Evolutionary conservation across 2,113 vertebrate genomes (phyloP).

Genomic region (Coreoperca whiteheadi): DNA sequence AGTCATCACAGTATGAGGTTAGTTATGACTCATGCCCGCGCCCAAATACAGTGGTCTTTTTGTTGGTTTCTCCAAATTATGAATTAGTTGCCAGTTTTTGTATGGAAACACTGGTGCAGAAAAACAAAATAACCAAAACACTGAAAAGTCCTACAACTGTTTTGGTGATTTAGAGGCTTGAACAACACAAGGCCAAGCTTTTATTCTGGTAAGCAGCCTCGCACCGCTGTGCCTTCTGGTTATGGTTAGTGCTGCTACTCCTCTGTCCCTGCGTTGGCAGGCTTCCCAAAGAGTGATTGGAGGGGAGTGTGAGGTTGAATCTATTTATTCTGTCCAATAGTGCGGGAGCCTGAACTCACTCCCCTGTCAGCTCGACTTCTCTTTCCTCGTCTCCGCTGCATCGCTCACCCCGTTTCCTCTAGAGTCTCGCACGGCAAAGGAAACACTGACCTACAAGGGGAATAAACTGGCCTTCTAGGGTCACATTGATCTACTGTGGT

Average conservation of each 20-base stretch:
- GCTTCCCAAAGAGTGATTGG: constrained; percentile 19
- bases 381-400: constrained; percentile 17
- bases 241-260: constrained; percentile 10
- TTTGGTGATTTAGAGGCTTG: neutral
- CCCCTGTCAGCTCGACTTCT: constrained; percentile 67
- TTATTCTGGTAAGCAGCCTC: neutral
- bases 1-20: constrained; percentile 19
- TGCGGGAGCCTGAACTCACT: constrained; percentile 63
- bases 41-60: constrained; percentile 13
- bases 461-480: neutral
- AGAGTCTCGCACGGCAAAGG: neutral
- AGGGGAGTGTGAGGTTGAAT: constrained; percentile 54
- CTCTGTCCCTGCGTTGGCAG: constrained; percentile 8
- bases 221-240: constrained; percentile 7
- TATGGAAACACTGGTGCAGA: neutral
- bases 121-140: neutral
- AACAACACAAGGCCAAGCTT: neutral
- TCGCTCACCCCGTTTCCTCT: constrained; percentile 21
- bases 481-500: neutral
- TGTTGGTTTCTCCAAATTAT: neutral
- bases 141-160: neutral
- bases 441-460: constrained; percentile 30
- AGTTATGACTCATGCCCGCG: constrained; percentile 24
- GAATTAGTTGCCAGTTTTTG: neutral
- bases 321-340: constrained; percentile 87